Evolutionary conservation across 2,888 invertebrate genomes (phyloP), one percentile per base, ranked within the genome.

Genomic region (Harpagoxenus sublaevis): DNA sequence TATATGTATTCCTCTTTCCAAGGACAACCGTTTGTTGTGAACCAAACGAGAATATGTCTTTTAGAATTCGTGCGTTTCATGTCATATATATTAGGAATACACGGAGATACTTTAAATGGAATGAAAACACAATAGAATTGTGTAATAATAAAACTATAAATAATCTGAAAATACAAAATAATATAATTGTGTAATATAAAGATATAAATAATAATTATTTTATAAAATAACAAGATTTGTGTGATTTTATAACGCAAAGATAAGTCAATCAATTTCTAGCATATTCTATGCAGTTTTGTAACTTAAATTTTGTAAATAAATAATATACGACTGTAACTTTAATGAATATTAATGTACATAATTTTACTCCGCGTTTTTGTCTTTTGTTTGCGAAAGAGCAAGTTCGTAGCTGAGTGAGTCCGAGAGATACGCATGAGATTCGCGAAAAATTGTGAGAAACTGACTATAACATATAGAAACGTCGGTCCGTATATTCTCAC

Each of bases 191-290:
- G 55, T 55, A 3, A 55, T 23, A 55, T n/a, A 55, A n/a, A 53
- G 18, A 53, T 8, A 42, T 42, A 42, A 42, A 53, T 53, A 53
- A 53, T 53, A 53, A 53, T 53, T 53, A 53, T 55, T 23, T 55
- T 55, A 55, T n/a, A n/a, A 55, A 55, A 55, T 55, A n/a, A 53
- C n/a, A 53, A 55, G 9, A 55, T 55, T 55, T 55, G 18, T 55
- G n/a, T 53, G n/a, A 55, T 55, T 55, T 55, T 3, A 55, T 3
- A 55, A 55, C n/a, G n/a, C 23, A 55, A 55, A 42, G 23, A 23
- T 42, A 42, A 42, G 1, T 42, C 8, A 9, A 9, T 55, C 55
- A 9, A 9, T 55, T 23, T n/a, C 5, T 55, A n/a, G 55, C 55
- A 55, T 55, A 55, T 55, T 55, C 42, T 42, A 9, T 55, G n/a